Percentiles rank a stretch among this genome's conserved stretches.
These are phyloP conservation scores for Sander vitreus DNA, from an alignment of 2,113 vertebrate species.

Conservation along the genomic window DNA sequence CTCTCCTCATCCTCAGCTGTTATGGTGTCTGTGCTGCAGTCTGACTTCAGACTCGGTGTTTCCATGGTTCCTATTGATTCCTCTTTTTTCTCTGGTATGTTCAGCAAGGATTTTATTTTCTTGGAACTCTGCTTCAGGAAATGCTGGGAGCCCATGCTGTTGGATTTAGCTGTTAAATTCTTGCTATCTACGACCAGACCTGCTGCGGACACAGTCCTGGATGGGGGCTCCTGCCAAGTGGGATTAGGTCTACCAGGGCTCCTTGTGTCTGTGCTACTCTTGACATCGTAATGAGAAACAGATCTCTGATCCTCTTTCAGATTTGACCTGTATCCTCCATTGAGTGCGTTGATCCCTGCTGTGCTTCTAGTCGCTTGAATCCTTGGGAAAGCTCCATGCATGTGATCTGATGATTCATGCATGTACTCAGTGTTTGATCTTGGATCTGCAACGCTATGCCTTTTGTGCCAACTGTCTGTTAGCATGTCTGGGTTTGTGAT, in stretches of 20 bases:
- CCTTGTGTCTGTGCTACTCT: conserved; percentile 68
- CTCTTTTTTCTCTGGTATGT: conserved; percentile 91
- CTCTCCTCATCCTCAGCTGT: conserved; percentile 86
- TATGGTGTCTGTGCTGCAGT: conserved; percentile 89
- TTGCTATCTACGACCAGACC: conserved; percentile 79
- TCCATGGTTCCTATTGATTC: conserved; percentile 82
- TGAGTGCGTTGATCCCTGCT: conserved; percentile 73
- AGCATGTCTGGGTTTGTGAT: conserved; percentile 62
- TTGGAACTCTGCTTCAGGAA: conserved; percentile 90
- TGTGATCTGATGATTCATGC: conserved; percentile 81
- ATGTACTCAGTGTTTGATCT: conserved; percentile 82
- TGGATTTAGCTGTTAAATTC: conserved; percentile 80
- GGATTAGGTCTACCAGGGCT: not conserved
- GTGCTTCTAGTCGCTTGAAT: conserved; percentile 77
- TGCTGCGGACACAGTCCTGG: conserved; percentile 87
- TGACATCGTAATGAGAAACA: conserved; percentile 80
- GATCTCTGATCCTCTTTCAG: conserved; percentile 82
- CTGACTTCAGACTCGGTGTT: conserved; percentile 84
- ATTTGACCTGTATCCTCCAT: conserved; percentile 63
- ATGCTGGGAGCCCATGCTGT: conserved; percentile 82
- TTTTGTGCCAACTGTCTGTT: conserved; percentile 88
- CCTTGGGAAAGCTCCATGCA: conserved; percentile 86
- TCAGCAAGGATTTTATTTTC: conserved; percentile 91
- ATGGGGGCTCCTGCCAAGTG: conserved; percentile 72
- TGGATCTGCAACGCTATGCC: conserved; percentile 92